Evolutionary conservation across 2,113 vertebrate genomes (phyloP).

Genomic region (Lophius piscatorius): DNA sequence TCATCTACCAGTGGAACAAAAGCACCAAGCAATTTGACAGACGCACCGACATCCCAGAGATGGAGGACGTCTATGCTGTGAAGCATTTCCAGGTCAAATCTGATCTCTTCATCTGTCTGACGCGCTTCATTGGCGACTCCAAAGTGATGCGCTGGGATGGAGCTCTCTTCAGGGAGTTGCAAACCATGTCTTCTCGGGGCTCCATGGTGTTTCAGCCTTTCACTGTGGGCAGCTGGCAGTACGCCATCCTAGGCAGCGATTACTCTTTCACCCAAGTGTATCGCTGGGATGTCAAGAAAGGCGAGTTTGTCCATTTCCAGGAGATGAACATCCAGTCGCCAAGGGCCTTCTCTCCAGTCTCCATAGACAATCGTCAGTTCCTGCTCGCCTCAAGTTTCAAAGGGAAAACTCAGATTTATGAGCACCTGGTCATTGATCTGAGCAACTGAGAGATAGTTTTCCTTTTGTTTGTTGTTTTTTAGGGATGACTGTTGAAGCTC

Average conservation of each 20-base stretch:
- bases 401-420: conserved; percentile 97
- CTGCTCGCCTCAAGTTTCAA: conserved; percentile 99
- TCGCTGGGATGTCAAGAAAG: conserved; percentile 93
- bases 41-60: conserved; percentile 96
- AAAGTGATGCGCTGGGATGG: conserved; percentile 99
- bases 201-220: conserved; percentile 99
- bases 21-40: conserved; percentile 88
- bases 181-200: conserved; percentile 96
- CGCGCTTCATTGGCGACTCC: conserved; percentile 98
- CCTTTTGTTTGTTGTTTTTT: conserved; percentile 18
- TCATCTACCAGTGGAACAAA: conserved; percentile 98
- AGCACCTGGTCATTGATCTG: conserved; percentile 97
- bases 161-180: conserved; percentile 91
- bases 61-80: conserved; percentile 97
- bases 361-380: conserved; percentile 96
- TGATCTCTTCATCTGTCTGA: conserved; percentile 95
- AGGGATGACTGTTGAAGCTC: conserved; percentile 21
- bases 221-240: conserved; percentile 92
- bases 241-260: conserved; percentile 97
- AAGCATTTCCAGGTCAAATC: conserved; percentile 94
- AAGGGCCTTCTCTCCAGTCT: conserved; percentile 93
- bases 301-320: conserved; percentile 95
- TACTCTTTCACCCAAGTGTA: conserved; percentile 99
- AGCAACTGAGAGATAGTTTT: conserved; percentile 81
- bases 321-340: conserved; percentile 98